These are phyloP conservation scores for Siphamia tubifer DNA, from an alignment of 2,113 vertebrate genomes.

Conservation along the genomic window DNA sequence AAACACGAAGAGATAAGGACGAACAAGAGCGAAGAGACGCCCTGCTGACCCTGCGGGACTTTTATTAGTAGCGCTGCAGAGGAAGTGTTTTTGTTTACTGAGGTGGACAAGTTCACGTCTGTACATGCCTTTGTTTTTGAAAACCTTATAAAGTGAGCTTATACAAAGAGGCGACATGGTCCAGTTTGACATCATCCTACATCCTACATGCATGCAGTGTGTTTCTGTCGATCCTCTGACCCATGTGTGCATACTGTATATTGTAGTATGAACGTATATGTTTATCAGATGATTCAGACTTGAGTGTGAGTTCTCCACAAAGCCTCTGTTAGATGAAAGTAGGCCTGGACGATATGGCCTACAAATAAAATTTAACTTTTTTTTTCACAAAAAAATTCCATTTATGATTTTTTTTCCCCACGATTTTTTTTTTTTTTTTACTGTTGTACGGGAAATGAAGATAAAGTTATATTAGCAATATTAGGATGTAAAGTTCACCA, in stretches of 20 bases:
- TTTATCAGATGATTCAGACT: conserved; percentile 15
- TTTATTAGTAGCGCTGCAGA: background rate
- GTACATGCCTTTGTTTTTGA: background rate
- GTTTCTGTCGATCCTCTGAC: conserved; percentile 17
- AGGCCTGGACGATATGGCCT: no score
- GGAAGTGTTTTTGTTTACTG: conserved; percentile 8
- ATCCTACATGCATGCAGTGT: conserved; percentile 31
- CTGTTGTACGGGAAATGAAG: no score
- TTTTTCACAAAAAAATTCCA: no score
- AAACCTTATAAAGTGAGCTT: conserved; percentile 18
- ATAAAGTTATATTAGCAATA: no score
- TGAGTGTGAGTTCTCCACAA: background rate
- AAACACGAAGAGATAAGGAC: background rate
- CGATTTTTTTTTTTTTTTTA: no score
- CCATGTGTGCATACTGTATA: background rate
- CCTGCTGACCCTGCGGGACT: conserved; percentile 9
- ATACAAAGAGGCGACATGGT: background rate
- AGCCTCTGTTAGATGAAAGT: conserved; percentile 15
- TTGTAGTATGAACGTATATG: background rate
- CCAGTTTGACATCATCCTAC: conserved; percentile 10
- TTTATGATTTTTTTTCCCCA: no score
- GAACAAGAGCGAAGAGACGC: background rate
- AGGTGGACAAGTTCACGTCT: conserved; percentile 10
- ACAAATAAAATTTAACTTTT: no score
- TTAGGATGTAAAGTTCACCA: no score